phyloP scores from a whole-genome alignment of 2,888 invertebrate genomes.

The Parelbella ahira region DNA sequence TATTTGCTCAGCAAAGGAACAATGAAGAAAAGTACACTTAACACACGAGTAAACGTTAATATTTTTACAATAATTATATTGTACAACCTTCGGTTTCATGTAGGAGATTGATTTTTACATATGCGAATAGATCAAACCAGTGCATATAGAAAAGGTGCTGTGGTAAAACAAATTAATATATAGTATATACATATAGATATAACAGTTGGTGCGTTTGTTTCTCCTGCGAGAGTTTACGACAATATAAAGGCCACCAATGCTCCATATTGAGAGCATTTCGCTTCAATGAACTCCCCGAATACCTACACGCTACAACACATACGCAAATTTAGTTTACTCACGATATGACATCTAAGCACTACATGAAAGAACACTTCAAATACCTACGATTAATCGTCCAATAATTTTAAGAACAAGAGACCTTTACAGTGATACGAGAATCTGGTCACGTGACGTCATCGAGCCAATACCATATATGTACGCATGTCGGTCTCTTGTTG shows the following conservation, averaged over 20 bases:
- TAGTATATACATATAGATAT: not conserved
- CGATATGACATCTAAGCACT: slow-evolving; percentile 36
- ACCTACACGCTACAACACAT: slow-evolving; percentile 43
- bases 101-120: slow-evolving; percentile 23
- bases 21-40: slow-evolving; percentile 10
- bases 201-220: slow-evolving; percentile 11
- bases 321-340: slow-evolving; percentile 31
- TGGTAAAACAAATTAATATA: slow-evolving; percentile 1
- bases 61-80: slow-evolving; percentile 16
- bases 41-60: slow-evolving; percentile 11
- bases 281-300: slow-evolving; percentile 6
- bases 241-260: slow-evolving; percentile 41
- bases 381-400: slow-evolving; percentile 7
- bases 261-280: slow-evolving; percentile 25
- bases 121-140: slow-evolving; percentile 2
- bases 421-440: no score
- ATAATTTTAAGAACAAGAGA: no score
- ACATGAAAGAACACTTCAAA: slow-evolving; percentile 28
- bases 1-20: slow-evolving; percentile 13
- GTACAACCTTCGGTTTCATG: slow-evolving; percentile 29
- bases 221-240: not conserved
- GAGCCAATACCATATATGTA: no score
- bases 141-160: not conserved
- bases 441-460: no score
- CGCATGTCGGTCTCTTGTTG: no score